Percentiles rank a stretch among this genome's conserved stretches.
These are phyloP conservation scores for Pilophorus perplexus DNA, from an alignment of 2,888 invertebrate species.

Conservation along the genomic window DNA sequence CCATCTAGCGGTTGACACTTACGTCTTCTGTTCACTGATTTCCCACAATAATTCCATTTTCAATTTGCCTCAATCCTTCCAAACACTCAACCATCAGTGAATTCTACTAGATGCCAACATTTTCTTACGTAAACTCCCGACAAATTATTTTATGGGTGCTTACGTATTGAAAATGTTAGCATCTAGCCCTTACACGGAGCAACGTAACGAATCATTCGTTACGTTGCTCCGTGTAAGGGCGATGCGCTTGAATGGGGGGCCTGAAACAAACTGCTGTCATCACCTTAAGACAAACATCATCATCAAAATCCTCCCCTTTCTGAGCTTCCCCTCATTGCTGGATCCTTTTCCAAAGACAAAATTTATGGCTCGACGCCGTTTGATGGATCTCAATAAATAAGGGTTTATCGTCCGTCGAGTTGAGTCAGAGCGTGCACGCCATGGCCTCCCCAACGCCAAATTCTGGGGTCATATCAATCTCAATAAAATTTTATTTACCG, in stretches of 20 bases:
- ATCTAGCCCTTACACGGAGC: background rate
- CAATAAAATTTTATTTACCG: conserved; percentile 33
- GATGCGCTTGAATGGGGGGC: background rate
- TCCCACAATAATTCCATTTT: too few species aligned
- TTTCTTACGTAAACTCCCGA: too few species aligned
- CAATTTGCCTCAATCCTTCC: too few species aligned
- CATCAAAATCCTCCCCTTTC: conserved; percentile 31
- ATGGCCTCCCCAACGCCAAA: too few species aligned
- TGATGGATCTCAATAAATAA: conserved; percentile 39
- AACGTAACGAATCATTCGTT: too few species aligned
- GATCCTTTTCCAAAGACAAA: background rate
- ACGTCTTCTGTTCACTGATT: too few species aligned
- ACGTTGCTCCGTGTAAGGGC: background rate
- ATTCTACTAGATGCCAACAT: too few species aligned
- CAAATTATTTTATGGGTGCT: too few species aligned
- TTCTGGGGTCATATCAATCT: conserved; percentile 20
- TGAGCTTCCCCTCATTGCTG: background rate
- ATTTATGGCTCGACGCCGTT: conserved; percentile 28
- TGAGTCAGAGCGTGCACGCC: too few species aligned
- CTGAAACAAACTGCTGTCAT: conserved; percentile 38
- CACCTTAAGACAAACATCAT: conserved; percentile 38
- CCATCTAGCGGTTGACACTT: too few species aligned
- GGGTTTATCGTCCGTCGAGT: conserved; percentile 37
- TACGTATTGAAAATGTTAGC: too few species aligned
- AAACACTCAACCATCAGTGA: too few species aligned